Percentiles rank a stretch among this genome's conserved stretches.
Conservation (phyloP, 2,797 vertebrate species). For the Brotula barbata region DNA sequence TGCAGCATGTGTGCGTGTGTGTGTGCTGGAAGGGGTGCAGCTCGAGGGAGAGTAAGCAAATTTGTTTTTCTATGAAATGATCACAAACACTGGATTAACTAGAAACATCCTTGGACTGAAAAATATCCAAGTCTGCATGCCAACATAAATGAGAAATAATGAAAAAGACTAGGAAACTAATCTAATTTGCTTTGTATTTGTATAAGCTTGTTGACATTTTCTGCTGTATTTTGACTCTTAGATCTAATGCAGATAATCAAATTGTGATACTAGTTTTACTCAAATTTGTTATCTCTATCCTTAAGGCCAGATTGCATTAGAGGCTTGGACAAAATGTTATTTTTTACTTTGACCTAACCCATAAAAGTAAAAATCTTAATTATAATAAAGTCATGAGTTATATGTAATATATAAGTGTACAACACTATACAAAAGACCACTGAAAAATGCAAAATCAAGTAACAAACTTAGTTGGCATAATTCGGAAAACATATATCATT, state of each 20-base stretch:
- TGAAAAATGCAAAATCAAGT: too few relatives aligned
- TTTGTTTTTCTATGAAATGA: slow-evolving; percentile 12
- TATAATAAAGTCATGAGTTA: too few relatives aligned
- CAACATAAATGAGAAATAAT: not conserved
- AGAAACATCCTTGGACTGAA: not conserved
- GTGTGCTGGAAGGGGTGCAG: not conserved
- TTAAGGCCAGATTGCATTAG: not conserved
- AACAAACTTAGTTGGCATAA: too few relatives aligned
- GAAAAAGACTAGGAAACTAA: not conserved
- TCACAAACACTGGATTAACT: slow-evolving; percentile 5
- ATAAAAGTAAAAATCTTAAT: too few relatives aligned
- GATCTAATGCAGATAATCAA: not conserved
- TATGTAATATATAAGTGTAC: too few relatives aligned
- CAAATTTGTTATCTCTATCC: not conserved
- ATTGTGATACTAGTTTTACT: not conserved
- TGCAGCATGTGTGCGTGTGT: not conserved
- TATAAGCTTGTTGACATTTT: not conserved
- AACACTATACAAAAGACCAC: too few relatives aligned
- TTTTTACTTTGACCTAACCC: too few relatives aligned
- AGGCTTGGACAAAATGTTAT: not conserved
- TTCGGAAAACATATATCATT: too few relatives aligned
- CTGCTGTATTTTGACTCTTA: not conserved
- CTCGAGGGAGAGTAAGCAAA: slow-evolving; percentile 24
- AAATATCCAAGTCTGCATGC: not conserved
- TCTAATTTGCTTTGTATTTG: not conserved